Evolutionary conservation across 2,113 vertebrate species (phyloP).

Genomic region (Coracopsis vasa): DNA sequence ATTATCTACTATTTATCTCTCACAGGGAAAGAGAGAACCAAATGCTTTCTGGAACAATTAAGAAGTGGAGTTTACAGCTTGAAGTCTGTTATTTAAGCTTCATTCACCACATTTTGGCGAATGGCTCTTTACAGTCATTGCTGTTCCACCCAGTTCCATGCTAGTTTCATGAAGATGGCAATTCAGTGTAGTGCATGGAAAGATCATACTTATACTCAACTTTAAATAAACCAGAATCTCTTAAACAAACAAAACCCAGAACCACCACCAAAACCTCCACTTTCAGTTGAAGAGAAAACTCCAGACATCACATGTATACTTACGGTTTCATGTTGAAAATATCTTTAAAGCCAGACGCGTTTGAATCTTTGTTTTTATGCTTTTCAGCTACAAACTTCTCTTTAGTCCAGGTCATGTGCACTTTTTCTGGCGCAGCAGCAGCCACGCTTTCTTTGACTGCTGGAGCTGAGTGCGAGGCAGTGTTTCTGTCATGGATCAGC

Average conservation of each 20-base stretch:
- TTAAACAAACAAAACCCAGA: background rate
- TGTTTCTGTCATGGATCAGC: slow-evolving; percentile 94
- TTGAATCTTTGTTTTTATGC: slow-evolving; percentile 79
- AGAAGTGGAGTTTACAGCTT: background rate
- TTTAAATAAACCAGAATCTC: background rate
- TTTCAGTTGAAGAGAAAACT: background rate
- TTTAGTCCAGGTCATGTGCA: slow-evolving; percentile 99
- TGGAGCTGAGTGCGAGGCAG: slow-evolving; percentile 76
- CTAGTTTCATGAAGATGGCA: background rate
- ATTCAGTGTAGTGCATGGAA: background rate
- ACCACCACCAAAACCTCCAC: background rate
- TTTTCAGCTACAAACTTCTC: slow-evolving; percentile 88
- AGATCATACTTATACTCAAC: background rate
- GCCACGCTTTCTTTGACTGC: slow-evolving; percentile 41
- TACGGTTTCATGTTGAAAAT: slow-evolving; percentile 97
- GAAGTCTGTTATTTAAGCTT: background rate
- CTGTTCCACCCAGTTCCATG: background rate
- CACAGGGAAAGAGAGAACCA: background rate
- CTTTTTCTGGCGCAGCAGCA: slow-evolving; percentile 74
- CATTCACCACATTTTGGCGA: background rate
- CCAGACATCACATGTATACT: slow-evolving; percentile 58
- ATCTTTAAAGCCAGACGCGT: slow-evolving; percentile 80
- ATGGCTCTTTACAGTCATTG: background rate
- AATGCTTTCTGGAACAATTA: background rate
- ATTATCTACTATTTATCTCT: background rate